Conservation (phyloP, 2,113 vertebrate species). For the Rattus norvegicus region GRCr8 NC_086020.1:176677501-176678000, state of each 20-base stretch:
- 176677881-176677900: neutral
- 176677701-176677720: conserved; percentile 3
- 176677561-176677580: conserved; percentile 84
- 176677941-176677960: neutral
- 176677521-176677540: conserved; percentile 72
- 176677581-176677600: conserved; percentile 84
- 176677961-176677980: neutral
- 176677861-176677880: neutral
- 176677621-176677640: conserved; percentile 87
- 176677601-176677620: conserved; percentile 89
- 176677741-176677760: neutral
- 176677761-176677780: conserved; percentile 47
- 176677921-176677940: conserved; percentile 6
- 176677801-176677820: conserved; percentile 35
- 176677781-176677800: conserved; percentile 36
- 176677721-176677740: neutral
- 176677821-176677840: neutral
- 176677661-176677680: conserved; percentile 80
- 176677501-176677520: conserved; percentile 91
- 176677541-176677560: conserved; percentile 87
- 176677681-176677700: neutral
- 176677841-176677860: neutral
- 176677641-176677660: conserved; percentile 88
- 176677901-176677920: neutral
- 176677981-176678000: neutral